A percentile compares a stretch with the other conserved stretches of the same genome.
Evolutionary conservation across 2,888 invertebrate genomes (phyloP).

Genomic region (Drosophila longiperda): DNA sequence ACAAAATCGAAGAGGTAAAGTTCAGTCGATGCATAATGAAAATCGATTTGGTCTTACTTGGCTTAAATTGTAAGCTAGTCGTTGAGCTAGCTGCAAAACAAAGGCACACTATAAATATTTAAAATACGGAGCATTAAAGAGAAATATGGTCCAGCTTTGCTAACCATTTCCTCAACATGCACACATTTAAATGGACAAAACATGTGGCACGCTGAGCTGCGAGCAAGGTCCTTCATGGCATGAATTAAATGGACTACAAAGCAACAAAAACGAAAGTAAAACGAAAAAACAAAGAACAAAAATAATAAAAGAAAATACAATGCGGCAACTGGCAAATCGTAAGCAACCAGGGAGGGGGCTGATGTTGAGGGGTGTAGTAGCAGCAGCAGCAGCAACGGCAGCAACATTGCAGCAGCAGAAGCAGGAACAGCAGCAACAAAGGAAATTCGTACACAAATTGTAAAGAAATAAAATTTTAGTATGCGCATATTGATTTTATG

Average conservation of each 20-base stretch:
- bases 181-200: conserved; percentile 66
- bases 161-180: conserved; percentile 57
- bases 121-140: conserved; percentile 37
- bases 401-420: conserved; percentile 3
- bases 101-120: conserved; percentile 11
- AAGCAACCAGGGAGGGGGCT: conserved; percentile 36
- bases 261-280: conserved; percentile 49
- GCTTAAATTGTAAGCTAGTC: not conserved
- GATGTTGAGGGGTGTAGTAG: conserved; percentile 9
- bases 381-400: conserved; percentile 15
- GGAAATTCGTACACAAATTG: conserved; percentile 79
- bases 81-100: not conserved
- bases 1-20: not conserved
- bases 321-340: conserved; percentile 60
- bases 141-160: conserved; percentile 76
- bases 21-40: not conserved
- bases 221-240: conserved; percentile 59
- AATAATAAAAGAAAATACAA: conserved; percentile 46
- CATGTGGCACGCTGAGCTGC: conserved; percentile 63
- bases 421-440: conserved; percentile 27
- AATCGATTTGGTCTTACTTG: not conserved
- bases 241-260: conserved; percentile 80
- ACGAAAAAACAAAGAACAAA: conserved; percentile 21
- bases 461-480: conserved; percentile 81
- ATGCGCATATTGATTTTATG: conserved; percentile 82